A percentile compares a stretch with the other conserved stretches of the same genome.
These are phyloP conservation scores for Lasioglossum albipes DNA, from an alignment of 1,140 invertebrate species.

Conservation along the genomic window DNA sequence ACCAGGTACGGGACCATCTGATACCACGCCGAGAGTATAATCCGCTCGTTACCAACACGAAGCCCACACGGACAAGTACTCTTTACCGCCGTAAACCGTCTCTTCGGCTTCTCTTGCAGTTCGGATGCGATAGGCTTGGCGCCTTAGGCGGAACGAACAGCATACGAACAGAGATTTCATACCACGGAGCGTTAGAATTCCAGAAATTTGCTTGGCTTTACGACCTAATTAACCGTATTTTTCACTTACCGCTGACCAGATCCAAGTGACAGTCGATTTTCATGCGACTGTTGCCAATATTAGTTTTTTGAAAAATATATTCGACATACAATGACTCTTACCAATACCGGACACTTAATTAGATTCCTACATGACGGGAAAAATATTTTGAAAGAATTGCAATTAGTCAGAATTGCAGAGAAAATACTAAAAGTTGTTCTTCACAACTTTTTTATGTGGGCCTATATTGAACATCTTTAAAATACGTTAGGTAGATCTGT, in stretches of 20 bases:
- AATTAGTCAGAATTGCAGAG: no score
- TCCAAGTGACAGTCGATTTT: no score
- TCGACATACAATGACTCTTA: no score
- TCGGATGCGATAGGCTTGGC: conserved; percentile 59
- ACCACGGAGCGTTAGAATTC: conserved; percentile 4
- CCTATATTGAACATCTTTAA: no score
- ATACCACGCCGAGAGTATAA: conserved; percentile 74
- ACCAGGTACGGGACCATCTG: conserved; percentile 76
- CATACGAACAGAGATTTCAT: conserved; percentile 9
- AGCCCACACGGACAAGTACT: conserved; percentile 68
- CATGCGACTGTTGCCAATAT: no score
- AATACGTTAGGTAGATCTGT: no score
- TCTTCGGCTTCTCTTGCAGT: conserved; percentile 53
- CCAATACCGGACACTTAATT: no score
- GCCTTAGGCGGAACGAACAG: conserved; percentile 46
- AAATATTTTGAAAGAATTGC: no score
- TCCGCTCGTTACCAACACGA: conserved; percentile 78
- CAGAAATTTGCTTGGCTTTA: background rate
- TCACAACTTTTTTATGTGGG: no score
- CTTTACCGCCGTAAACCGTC: conserved; percentile 57
- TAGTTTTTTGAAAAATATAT: no score
- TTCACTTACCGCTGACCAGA: background rate
- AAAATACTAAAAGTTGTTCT: no score
- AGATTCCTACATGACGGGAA: no score
- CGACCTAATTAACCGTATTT: background rate